Conservation (phyloP, 1,140 invertebrate species). For the Elymnias hypermnestra region DNA sequence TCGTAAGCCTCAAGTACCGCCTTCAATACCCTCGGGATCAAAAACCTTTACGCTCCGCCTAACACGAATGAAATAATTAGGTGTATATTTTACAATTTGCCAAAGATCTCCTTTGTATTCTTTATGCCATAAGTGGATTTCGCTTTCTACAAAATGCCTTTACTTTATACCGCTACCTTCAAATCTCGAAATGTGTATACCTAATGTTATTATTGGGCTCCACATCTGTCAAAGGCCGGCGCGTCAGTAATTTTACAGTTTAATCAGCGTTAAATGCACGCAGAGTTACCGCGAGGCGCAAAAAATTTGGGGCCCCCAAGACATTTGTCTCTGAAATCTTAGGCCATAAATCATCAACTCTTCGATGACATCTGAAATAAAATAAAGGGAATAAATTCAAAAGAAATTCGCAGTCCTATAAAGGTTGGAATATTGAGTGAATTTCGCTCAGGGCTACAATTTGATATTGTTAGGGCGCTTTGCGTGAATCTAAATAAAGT, state of each 20-base stretch:
- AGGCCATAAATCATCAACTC: constrained; percentile 56
- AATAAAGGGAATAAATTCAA: constrained; percentile 34
- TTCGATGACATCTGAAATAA: constrained; percentile 53
- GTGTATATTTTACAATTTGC: constrained; percentile 74
- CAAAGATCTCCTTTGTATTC: constrained; percentile 63
- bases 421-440: constrained; percentile 24
- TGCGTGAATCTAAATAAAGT: constrained; percentile 19
- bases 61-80: constrained; percentile 66
- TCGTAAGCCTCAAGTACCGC: constrained; percentile 63
- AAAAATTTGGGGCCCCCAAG: constrained; percentile 44
- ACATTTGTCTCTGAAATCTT: constrained; percentile 49
- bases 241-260: constrained; percentile 71
- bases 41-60: constrained; percentile 53
- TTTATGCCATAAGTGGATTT: constrained; percentile 72
- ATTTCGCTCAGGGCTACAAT: constrained; percentile 13
- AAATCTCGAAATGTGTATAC: constrained; percentile 42
- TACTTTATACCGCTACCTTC: constrained; percentile 49
- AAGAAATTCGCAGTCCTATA: constrained; percentile 28
- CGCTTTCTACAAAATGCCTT: constrained; percentile 47
- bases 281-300: constrained; percentile 48
- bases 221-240: constrained; percentile 67
- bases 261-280: constrained; percentile 74
- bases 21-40: constrained; percentile 38
- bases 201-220: constrained; percentile 67
- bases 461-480: constrained; percentile 17